Evolutionary conservation across 2,797 vertebrate genomes (phyloP).

Genomic region (Macropus fuliginosus): DNA sequence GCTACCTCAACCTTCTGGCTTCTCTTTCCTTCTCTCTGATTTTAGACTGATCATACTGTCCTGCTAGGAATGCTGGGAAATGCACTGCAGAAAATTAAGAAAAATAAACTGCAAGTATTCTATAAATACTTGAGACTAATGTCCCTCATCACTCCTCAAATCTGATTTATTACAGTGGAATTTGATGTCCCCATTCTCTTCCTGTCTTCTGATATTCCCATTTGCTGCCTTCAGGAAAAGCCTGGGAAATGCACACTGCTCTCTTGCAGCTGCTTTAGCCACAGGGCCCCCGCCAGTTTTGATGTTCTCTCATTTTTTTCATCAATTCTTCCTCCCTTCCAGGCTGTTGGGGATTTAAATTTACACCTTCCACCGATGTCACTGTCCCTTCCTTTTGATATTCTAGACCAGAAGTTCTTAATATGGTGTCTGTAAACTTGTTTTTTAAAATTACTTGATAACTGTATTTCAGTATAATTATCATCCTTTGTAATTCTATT

Average conservation of each 20-base stretch:
- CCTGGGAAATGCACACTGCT: background rate
- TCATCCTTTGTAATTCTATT: background rate
- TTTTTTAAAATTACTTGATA: background rate
- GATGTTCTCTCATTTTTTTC: background rate
- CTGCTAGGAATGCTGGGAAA: background rate
- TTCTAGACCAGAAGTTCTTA: background rate
- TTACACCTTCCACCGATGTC: background rate
- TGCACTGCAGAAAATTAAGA: conserved; percentile 2
- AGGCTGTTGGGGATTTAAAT: background rate
- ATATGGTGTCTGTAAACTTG: background rate
- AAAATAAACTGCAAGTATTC: background rate
- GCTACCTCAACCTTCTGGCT: background rate
- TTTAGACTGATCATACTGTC: background rate
- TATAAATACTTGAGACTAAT: background rate
- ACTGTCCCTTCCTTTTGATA: background rate
- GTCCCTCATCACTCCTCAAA: background rate
- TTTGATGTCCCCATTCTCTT: background rate
- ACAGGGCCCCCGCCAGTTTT: background rate
- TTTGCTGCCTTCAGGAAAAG: background rate
- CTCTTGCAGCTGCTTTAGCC: background rate
- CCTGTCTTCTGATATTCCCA: background rate
- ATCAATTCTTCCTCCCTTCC: background rate
- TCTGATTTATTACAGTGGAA: background rate
- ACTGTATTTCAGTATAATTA: background rate
- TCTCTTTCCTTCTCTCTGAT: background rate